Evolutionary conservation across 2,888 invertebrate genomes (phyloP).

Genomic region (Galeopsomyia nigrocyanea): DNA sequence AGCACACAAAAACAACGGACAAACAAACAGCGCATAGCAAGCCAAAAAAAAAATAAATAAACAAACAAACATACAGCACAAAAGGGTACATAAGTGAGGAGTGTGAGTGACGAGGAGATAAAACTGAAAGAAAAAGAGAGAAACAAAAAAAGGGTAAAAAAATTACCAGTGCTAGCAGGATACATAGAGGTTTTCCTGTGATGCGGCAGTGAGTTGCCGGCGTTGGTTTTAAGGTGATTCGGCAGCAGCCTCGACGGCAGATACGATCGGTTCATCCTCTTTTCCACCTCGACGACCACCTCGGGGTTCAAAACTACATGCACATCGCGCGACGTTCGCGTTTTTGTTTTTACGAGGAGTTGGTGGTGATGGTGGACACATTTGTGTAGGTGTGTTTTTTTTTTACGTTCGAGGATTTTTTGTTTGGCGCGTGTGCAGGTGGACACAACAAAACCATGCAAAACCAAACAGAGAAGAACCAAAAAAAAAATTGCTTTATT

Average conservation of each 20-base stretch:
- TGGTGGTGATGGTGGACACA: constrained; percentile 45
- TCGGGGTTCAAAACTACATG: constrained; percentile 87
- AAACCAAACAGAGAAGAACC: constrained; percentile 62
- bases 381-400: constrained; percentile 42
- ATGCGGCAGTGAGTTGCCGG: constrained; percentile 61
- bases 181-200: constrained; percentile 68
- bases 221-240: constrained; percentile 61
- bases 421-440: constrained; percentile 55
- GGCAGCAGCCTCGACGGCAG: constrained; percentile 80
- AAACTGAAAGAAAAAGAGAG: constrained; percentile 19
- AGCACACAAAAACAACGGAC: constrained; percentile 13
- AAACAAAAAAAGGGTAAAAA: constrained; percentile 34
- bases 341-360: constrained; percentile 33
- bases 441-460: constrained; percentile 67
- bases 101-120: constrained; percentile 8
- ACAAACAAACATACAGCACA: constrained; percentile 11
- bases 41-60: background rate
- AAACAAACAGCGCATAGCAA: constrained; percentile 18
- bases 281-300: constrained; percentile 90
- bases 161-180: constrained; percentile 66
- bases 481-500: too few species aligned
- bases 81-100: constrained; percentile 8
- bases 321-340: constrained; percentile 24
- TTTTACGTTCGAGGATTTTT: constrained; percentile 45
- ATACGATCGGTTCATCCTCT: constrained; percentile 80